Evolutionary conservation across 2,113 vertebrate genomes (phyloP).

Genomic region (Plecturocebus donacophilus): DNA sequence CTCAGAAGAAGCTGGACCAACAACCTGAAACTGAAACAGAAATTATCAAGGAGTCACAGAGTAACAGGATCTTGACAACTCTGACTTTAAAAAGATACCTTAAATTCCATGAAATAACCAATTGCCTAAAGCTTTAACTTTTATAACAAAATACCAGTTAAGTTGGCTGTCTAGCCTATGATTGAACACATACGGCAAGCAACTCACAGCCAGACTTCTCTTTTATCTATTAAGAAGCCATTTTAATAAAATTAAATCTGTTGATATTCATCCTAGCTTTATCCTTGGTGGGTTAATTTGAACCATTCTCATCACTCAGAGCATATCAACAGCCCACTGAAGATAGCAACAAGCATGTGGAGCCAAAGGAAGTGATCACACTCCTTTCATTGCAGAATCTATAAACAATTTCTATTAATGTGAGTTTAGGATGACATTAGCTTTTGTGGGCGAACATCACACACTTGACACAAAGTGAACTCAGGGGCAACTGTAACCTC

Average conservation of each 20-base stretch:
- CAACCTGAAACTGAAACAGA: slow-evolving; percentile 36
- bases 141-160: neutral
- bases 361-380: neutral
- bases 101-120: neutral
- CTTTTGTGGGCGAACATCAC: neutral
- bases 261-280: neutral
- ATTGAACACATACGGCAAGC: neutral
- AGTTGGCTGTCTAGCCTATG: neutral
- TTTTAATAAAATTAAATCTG: neutral
- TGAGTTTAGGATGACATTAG: neutral
- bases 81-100: neutral
- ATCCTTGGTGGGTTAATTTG: neutral
- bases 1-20: neutral
- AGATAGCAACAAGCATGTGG: neutral
- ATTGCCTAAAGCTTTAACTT: neutral
- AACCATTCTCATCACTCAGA: neutral
- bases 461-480: neutral
- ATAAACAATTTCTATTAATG: neutral
- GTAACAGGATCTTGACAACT: neutral
- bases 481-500: neutral
- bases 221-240: neutral
- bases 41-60: neutral
- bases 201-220: neutral
- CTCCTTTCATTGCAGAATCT: neutral
- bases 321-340: neutral